Base-by-base conservation (phyloP, 2,888 invertebrate genomes). In the Trissolcus japonicus region DNA sequence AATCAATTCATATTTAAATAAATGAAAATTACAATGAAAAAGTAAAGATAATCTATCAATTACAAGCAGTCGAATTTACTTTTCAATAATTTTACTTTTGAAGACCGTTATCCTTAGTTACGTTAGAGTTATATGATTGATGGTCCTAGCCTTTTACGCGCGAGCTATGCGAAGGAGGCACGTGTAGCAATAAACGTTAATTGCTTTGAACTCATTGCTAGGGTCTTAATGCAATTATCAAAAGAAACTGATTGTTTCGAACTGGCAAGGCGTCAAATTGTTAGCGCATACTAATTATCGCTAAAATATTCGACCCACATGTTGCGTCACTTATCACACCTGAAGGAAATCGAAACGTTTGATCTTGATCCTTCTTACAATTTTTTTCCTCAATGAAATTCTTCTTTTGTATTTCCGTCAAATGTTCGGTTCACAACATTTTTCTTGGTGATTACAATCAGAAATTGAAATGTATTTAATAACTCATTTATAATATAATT, bases 281-380 rank as follows among this genome's bases (percentile, higher is more conserved):
- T 83, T 84, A 83, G 81, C 74, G 60, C 73, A 65, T 77, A 83
- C 83, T 87, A 87, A 87, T 83, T 80, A 81, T 80, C 80, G 82
- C 86, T 87, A 87, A 87, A 87, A 86, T 83, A 76, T 82, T 80
- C 82, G 87, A 85, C 87, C 87, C 80, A 87, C 80, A 84, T 83
- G 74, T 79, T 79, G 53, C 79, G 53, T 80, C 79, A 78, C 67
- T 62, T 66, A 69, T 78, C 73, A 60, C 68, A 73, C 69, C 65
- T 76, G 67, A 71, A 66, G 54, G 51, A 41, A n/a, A 11, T 50
- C 19, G 43, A 51, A 55, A 51, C 61, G 48, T 55, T 53, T 11
- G 29, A 9, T 71, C 62, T 57, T 41, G 54, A 56, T 35, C n/a
- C n/a, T 19, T 48, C 61, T 68, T 46, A 43, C 14, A 6, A 7